phyloP scores from a whole-genome alignment of 2,113 vertebrate species.

The Tursiops truncatus region DNA sequence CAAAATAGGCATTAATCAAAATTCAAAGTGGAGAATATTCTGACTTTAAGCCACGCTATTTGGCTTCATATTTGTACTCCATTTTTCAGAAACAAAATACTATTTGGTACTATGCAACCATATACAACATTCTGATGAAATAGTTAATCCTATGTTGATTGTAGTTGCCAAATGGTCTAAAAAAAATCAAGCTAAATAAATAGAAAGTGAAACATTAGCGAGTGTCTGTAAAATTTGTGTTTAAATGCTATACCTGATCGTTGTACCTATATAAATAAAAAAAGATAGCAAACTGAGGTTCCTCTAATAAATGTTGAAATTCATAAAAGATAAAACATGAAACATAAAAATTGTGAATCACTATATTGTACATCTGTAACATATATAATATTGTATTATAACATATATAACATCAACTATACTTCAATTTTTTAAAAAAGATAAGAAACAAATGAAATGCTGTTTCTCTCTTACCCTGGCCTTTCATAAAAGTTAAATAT shows the following conservation, averaged over 20 bases:
- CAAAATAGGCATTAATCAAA: background rate
- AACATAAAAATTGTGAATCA: background rate
- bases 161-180: background rate
- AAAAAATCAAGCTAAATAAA: background rate
- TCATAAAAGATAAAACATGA: background rate
- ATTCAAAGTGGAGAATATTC: background rate
- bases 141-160: background rate
- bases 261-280: background rate
- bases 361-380: background rate
- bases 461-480: background rate
- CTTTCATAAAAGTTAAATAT: slow-evolving; percentile 34
- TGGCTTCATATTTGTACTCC: background rate
- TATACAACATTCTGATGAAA: background rate
- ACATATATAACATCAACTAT: background rate
- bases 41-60: background rate
- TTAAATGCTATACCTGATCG: background rate
- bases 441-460: background rate
- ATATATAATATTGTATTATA: background rate
- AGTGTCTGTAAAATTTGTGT: background rate
- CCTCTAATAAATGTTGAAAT: background rate
- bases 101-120: background rate
- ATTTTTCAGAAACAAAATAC: background rate
- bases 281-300: background rate
- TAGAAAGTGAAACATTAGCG: background rate
- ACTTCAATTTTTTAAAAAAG: background rate